Conservation (phyloP, 2,888 invertebrate genomes). For the Leistus spinibarbis region DNA sequence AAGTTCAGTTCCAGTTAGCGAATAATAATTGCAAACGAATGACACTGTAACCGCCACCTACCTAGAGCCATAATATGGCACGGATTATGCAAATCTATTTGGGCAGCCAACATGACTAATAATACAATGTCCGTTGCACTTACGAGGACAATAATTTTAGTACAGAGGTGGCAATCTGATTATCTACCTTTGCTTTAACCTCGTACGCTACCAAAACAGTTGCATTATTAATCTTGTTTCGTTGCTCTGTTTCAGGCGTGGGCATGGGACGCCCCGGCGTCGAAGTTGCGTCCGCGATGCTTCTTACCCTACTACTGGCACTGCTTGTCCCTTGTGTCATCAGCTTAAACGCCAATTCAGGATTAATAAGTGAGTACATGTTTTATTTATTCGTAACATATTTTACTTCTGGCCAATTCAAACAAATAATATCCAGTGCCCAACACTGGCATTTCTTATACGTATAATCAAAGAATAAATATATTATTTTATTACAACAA, state of each 20-base stretch:
- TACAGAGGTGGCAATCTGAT: neutral
- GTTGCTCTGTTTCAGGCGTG: neutral
- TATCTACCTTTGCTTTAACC: neutral
- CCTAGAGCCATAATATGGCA: neutral
- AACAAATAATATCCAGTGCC: too few relatives aligned
- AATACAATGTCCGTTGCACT: neutral
- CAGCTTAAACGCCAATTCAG: neutral
- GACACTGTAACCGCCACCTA: neutral
- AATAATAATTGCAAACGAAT: slow-evolving; percentile 15
- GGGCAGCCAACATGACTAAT: neutral
- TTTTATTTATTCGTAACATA: neutral
- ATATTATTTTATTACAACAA: too few relatives aligned
- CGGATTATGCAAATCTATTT: neutral
- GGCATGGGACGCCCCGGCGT: slow-evolving; percentile 13
- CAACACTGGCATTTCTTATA: too few relatives aligned
- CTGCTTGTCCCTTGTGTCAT: neutral
- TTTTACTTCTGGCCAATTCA: too few relatives aligned
- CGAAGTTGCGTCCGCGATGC: slow-evolving; percentile 6
- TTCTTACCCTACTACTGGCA: neutral
- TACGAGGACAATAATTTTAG: slow-evolving; percentile 7
- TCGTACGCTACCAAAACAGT: neutral
- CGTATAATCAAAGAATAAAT: too few relatives aligned
- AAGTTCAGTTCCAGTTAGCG: slow-evolving; percentile 16
- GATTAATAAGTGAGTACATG: slow-evolving; percentile 1
- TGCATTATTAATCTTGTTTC: neutral